phyloP scores from a whole-genome alignment of 2,888 invertebrate genomes.

The Mechanitis messenoides region DNA sequence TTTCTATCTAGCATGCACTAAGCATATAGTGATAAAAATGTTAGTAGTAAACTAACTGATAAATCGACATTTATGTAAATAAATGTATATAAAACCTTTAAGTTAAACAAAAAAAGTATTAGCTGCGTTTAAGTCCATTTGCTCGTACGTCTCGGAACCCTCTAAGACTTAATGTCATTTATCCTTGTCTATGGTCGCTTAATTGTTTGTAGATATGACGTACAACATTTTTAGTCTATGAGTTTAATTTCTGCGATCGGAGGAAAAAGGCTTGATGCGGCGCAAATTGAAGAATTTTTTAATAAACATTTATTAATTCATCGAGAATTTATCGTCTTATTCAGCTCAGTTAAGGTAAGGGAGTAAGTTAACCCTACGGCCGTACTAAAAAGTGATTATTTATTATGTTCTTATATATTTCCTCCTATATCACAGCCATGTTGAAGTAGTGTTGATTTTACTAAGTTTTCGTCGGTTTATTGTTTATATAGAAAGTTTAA shows the following conservation, averaged over 20 bases:
- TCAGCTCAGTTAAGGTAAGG: slow-evolving; percentile 75
- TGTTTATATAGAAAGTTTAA: slow-evolving; percentile 61
- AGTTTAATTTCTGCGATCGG: slow-evolving; percentile 43
- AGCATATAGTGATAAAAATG: too few species aligned
- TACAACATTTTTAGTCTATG: slow-evolving; percentile 21
- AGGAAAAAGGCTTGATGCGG: slow-evolving; percentile 60
- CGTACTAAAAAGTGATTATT: slow-evolving; percentile 73
- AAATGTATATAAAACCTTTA: too few species aligned
- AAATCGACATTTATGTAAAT: too few species aligned
- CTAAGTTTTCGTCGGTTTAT: slow-evolving; percentile 71
- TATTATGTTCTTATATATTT: slow-evolving; percentile 71
- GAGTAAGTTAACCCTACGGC: slow-evolving; percentile 72
- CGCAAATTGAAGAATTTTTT: slow-evolving; percentile 62
- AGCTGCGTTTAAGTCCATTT: too few species aligned
- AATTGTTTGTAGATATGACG: slow-evolving; percentile 14
- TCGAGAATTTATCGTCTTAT: slow-evolving; percentile 70
- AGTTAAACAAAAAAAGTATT: too few species aligned
- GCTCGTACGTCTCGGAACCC: too few species aligned
- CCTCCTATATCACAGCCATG: slow-evolving; percentile 75
- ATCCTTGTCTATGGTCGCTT: neutral
- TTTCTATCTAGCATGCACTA: too few species aligned
- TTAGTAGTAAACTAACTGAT: too few species aligned
- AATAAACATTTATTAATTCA: slow-evolving; percentile 52
- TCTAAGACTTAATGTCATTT: too few species aligned
- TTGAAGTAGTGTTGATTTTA: slow-evolving; percentile 76